Conservation (phyloP, 2,797 vertebrate genomes). For the Amblyopsis hoosieri region DNA sequence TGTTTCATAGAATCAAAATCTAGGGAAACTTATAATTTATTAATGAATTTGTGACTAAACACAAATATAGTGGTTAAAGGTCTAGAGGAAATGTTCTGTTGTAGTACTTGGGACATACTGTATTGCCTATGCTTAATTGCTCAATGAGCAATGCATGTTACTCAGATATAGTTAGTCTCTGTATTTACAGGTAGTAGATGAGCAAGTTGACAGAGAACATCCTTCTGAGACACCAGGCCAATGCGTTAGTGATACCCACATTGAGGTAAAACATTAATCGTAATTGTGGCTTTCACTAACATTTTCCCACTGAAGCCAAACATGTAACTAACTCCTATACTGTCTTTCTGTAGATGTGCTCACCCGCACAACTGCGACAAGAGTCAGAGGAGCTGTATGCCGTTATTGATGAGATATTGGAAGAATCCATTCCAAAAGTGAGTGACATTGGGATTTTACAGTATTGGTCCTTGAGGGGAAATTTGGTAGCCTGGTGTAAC, state of each 20-base stretch:
- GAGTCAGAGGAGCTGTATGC: conserved; percentile 92
- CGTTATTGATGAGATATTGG: conserved; percentile 89
- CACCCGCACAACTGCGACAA: conserved; percentile 89
- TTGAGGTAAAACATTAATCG: conserved; percentile 76
- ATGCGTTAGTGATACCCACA: conserved; percentile 70
- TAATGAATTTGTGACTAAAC: no score
- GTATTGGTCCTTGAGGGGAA: neutral
- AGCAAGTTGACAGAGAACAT: conserved; percentile 77
- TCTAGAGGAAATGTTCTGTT: neutral
- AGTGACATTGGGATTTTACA: conserved; percentile 39
- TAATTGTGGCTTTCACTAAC: neutral
- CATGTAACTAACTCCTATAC: neutral
- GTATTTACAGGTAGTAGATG: conserved; percentile 71
- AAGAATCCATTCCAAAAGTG: conserved; percentile 83
- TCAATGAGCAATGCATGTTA: neutral
- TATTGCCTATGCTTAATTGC: neutral
- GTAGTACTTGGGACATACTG: neutral
- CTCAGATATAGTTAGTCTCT: conserved; percentile 27
- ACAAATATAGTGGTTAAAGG: neutral
- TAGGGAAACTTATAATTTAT: conserved; percentile 5
- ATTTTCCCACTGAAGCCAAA: neutral
- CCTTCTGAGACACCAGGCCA: conserved; percentile 47
- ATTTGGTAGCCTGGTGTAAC: no score
- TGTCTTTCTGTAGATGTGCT: conserved; percentile 83
- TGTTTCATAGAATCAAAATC: neutral